These are phyloP conservation scores for Oceanites oceanicus DNA, from an alignment of 2,113 vertebrate species.

Conservation along the genomic window DNA sequence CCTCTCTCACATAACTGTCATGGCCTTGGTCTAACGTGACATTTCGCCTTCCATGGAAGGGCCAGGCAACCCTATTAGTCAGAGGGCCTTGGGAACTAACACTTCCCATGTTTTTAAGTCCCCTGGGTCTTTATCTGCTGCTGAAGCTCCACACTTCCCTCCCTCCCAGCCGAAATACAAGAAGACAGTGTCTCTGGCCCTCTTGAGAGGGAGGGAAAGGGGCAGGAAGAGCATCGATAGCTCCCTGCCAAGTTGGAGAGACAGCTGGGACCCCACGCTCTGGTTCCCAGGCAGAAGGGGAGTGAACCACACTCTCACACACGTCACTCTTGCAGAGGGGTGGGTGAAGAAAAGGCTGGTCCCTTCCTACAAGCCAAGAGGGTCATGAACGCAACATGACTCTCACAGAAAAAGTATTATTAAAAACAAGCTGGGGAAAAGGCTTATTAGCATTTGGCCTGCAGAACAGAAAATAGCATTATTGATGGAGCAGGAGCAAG, in stretches of 20 bases:
- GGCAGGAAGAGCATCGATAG: neutral
- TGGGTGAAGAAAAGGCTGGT: neutral
- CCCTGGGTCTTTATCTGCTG: neutral
- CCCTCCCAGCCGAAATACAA: neutral
- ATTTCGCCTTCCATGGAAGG: neutral
- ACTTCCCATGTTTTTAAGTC: neutral
- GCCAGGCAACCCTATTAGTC: neutral
- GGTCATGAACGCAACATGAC: neutral
- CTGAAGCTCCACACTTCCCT: neutral
- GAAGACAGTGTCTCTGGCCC: neutral
- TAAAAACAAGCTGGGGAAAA: neutral
- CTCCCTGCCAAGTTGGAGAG: neutral
- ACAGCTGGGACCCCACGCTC: fast-evolving
- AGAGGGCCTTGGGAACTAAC: neutral
- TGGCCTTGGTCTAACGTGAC: neutral
- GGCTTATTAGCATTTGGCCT: neutral
- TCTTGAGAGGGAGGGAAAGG: neutral
- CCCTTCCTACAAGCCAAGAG: neutral
- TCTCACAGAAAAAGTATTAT: neutral
- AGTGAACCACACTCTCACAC: fast-evolving
- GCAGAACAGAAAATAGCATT: neutral
- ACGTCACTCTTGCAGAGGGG: neutral
- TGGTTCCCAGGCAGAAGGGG: neutral
- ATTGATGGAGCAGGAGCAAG: neutral
- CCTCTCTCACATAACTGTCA: neutral